A percentile compares a stretch with the other conserved stretches of the same genome.
phyloP scores from a whole-genome alignment of 1,140 invertebrate species.

The Hylaeus anthracinus region DNA sequence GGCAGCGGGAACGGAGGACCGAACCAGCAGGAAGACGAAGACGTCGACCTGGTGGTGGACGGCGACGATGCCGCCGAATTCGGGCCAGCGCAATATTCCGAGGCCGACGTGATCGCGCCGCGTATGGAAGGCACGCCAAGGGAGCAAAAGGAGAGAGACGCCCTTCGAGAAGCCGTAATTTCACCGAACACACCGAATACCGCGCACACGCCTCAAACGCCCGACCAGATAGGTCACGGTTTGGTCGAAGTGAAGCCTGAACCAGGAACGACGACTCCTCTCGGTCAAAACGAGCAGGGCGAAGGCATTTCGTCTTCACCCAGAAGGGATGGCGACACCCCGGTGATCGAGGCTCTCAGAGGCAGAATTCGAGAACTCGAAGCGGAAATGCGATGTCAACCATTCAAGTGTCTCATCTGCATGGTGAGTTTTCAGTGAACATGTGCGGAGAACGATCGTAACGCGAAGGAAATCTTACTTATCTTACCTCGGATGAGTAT shows the following conservation, averaged over 20 bases:
- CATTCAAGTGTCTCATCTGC: slow-evolving; percentile 92
- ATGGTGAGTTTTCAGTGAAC: slow-evolving; percentile 83
- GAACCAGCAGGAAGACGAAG: slow-evolving; percentile 86
- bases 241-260: slow-evolving; percentile 78
- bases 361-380: slow-evolving; percentile 87
- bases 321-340: slow-evolving; percentile 81
- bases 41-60: slow-evolving; percentile 90
- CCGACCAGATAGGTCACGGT: slow-evolving; percentile 50
- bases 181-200: slow-evolving; percentile 76
- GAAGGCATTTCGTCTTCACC: slow-evolving; percentile 80
- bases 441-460: too few relatives aligned
- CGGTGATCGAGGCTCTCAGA: slow-evolving; percentile 88
- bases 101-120: slow-evolving; percentile 86
- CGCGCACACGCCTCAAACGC: slow-evolving; percentile 63
- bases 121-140: slow-evolving; percentile 81
- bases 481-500: too few relatives aligned
- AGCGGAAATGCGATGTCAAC: slow-evolving; percentile 81
- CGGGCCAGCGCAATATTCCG: slow-evolving; percentile 92
- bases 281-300: slow-evolving; percentile 64
- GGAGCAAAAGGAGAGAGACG: slow-evolving; percentile 83
- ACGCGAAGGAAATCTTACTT: too few relatives aligned
- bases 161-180: slow-evolving; percentile 83
- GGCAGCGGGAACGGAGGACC: slow-evolving; percentile 79
- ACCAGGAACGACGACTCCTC: slow-evolving; percentile 73
- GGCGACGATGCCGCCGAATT: slow-evolving; percentile 88